phyloP scores from a whole-genome alignment of 2,797 vertebrate species.

The Pangasius larnaudii region DNA sequence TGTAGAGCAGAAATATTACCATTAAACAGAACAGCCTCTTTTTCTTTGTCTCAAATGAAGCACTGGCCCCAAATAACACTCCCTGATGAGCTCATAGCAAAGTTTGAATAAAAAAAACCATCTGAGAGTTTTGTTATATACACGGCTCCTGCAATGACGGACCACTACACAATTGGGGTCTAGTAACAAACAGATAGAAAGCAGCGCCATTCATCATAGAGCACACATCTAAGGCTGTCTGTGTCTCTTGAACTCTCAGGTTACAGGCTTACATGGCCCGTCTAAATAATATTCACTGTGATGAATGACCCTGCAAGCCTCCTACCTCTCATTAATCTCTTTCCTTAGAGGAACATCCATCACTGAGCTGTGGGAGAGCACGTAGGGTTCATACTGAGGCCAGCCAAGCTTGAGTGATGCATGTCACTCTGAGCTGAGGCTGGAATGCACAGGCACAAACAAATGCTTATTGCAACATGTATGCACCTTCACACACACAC shows the following conservation, averaged over 20 bases:
- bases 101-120: slow-evolving; percentile 66
- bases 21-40: slow-evolving; percentile 54
- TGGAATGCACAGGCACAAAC: slow-evolving; percentile 61
- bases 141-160: slow-evolving; percentile 80
- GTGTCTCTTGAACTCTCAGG: slow-evolving; percentile 91
- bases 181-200: slow-evolving; percentile 87
- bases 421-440: slow-evolving; percentile 82
- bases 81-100: slow-evolving; percentile 49
- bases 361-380: slow-evolving; percentile 93
- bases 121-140: slow-evolving; percentile 74
- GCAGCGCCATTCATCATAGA: slow-evolving; percentile 90
- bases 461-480: slow-evolving; percentile 26
- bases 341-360: slow-evolving; percentile 98
- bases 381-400: slow-evolving; percentile 91
- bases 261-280: slow-evolving; percentile 97
- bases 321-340: slow-evolving; percentile 99
- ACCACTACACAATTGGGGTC: slow-evolving; percentile 81
- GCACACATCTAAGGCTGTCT: slow-evolving; percentile 85
- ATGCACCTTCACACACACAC: background rate
- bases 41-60: slow-evolving; percentile 47
- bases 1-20: slow-evolving; percentile 66
- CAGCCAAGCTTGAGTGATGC: slow-evolving; percentile 88
- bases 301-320: slow-evolving; percentile 96
- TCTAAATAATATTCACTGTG: slow-evolving; percentile 99
- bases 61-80: slow-evolving; percentile 48